Base-by-base conservation (phyloP, 2,113 vertebrate species). In the Columba janthina region DNA sequence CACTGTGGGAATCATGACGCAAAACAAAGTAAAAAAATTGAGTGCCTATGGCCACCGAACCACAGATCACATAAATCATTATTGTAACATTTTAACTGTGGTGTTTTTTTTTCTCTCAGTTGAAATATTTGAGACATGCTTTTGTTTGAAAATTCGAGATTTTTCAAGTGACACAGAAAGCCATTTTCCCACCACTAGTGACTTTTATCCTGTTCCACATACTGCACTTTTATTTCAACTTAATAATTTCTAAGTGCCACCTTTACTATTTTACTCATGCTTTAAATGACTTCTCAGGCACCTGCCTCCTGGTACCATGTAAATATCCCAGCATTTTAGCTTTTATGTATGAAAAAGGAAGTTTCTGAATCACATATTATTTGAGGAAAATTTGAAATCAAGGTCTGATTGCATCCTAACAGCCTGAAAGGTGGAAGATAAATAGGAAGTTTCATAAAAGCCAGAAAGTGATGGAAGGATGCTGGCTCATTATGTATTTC, bases 61-160 rank as follows among this genome's bases (percentile, higher is more conserved):
- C 29, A 84, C 53, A 87, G 69, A 5, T 84, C 61, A 57, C 50
- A 90, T 84, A 88, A 95, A 81, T 90, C 61, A 86, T 21, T 28
- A 34, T 48, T 65, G 34, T 36, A 94, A 51, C 22, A 67, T 58
- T 60, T 60, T 76, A 73, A 84, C 21, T 66, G 19, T 4, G 34
- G 5, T 16, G 42, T 7, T 44, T 16, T 93, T 93, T 91, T 72
- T 78, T 36, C 14, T 44, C 46, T 88, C 6, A 1, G 65, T 64
- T 90, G 76, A 96, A 94, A 65, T 93, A 95, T 88, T 69, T 86
- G 65, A 88, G 24, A 53, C 54, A 84, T 75, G 56, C 9, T 90
- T 90, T 62, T 60, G 48, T 60, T 67, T 72, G 48, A 93, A 93
- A 92, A 77, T 31, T 88, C 29, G 80, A 72, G 61, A 77, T 88